phyloP scores from a whole-genome alignment of 2,888 invertebrate genomes.

The Drosophila falleni region DNA sequence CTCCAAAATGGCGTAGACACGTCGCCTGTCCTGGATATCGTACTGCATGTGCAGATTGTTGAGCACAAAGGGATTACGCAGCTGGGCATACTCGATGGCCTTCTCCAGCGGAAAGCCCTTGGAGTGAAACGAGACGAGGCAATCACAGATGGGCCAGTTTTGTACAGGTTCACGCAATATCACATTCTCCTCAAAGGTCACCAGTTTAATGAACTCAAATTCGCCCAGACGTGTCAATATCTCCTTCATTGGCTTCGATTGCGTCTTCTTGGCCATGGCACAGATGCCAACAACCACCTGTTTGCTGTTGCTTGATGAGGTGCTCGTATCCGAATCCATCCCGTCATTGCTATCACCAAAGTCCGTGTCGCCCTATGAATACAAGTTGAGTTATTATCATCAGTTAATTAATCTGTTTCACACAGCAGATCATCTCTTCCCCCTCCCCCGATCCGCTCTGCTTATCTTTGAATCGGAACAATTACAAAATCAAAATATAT shows the following conservation, averaged over 20 bases:
- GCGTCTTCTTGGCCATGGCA: constrained; percentile 99
- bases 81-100: constrained; percentile 97
- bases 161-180: constrained; percentile 98
- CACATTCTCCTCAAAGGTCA: constrained; percentile 97
- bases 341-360: constrained; percentile 88
- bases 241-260: constrained; percentile 99
- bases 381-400: not conserved
- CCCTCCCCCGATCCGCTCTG: not conserved
- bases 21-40: constrained; percentile 97
- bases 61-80: constrained; percentile 97
- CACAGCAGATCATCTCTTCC: not conserved
- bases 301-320: constrained; percentile 88
- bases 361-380: constrained; percentile 90
- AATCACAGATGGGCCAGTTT: constrained; percentile 99
- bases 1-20: constrained; percentile 97
- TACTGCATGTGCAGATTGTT: constrained; percentile 99
- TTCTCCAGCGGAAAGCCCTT: constrained; percentile 99
- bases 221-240: constrained; percentile 97
- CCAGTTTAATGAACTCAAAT: constrained; percentile 97
- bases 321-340: constrained; percentile 88
- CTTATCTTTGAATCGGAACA: not conserved
- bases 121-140: constrained; percentile 98
- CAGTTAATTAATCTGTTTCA: not conserved
- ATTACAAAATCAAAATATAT: not conserved
- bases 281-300: constrained; percentile 99